Evolutionary conservation across 2,113 vertebrate species (phyloP).

Genomic region (Spermophilus dauricus): DNA sequence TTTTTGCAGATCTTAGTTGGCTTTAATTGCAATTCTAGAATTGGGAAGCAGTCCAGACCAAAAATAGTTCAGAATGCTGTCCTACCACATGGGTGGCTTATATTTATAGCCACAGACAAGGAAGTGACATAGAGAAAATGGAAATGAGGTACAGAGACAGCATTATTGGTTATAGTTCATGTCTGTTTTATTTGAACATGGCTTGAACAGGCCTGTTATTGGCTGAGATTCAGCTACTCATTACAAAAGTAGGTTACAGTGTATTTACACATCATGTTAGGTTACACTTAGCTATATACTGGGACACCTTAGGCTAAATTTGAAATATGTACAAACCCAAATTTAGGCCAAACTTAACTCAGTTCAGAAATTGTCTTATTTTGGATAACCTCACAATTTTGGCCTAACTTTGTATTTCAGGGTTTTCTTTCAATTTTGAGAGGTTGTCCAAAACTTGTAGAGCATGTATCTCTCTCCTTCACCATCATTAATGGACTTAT

Average conservation of each 20-base stretch:
- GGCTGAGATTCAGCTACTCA: neutral
- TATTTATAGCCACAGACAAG: conserved; percentile 19
- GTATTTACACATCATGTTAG: neutral
- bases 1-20: neutral
- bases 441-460: neutral
- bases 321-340: neutral
- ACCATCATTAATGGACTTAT: neutral
- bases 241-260: neutral
- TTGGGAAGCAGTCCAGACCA: conserved; percentile 32
- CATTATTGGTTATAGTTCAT: neutral
- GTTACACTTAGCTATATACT: neutral
- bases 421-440: neutral
- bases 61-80: conserved; percentile 30
- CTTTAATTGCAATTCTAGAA: neutral
- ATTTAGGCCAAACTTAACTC: neutral
- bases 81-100: conserved; percentile 33
- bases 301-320: neutral
- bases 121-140: conserved; percentile 13
- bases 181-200: neutral
- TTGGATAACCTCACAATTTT: neutral
- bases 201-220: neutral
- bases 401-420: neutral
- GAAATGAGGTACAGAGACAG: neutral
- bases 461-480: neutral
- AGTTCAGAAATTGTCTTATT: neutral